phyloP scores from a whole-genome alignment of 2,797 vertebrate genomes.

The Neoniphon sammara region DNA sequence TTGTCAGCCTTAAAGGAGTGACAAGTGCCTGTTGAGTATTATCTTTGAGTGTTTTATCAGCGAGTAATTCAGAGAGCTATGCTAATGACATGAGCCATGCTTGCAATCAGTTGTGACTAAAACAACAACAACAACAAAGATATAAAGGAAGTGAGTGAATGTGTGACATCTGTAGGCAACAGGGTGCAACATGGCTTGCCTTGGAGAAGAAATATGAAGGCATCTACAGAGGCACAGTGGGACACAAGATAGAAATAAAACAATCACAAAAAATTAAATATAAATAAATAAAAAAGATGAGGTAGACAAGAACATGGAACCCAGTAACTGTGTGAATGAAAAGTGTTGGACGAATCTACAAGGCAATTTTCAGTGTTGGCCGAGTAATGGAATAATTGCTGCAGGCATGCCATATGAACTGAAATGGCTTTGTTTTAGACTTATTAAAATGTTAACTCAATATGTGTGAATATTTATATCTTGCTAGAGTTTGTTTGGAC shows the following conservation, averaged over 20 bases:
- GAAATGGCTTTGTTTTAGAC: too few relatives aligned
- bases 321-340: too few relatives aligned
- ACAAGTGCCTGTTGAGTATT: slow-evolving; percentile 29
- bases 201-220: slow-evolving; percentile 60
- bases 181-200: slow-evolving; percentile 1
- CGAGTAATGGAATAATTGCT: too few relatives aligned
- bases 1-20: slow-evolving; percentile 37
- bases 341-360: too few relatives aligned
- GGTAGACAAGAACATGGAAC: too few relatives aligned
- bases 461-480: too few relatives aligned
- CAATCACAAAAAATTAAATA: not conserved
- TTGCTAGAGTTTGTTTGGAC: too few relatives aligned
- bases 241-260: slow-evolving; percentile 18
- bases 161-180: slow-evolving; percentile 12
- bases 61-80: slow-evolving; percentile 42
- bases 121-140: slow-evolving; percentile 60
- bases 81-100: slow-evolving; percentile 38
- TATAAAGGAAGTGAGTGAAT: slow-evolving; percentile 51
- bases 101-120: slow-evolving; percentile 50
- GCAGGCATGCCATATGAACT: too few relatives aligned
- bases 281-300: too few relatives aligned
- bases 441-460: too few relatives aligned
- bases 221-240: slow-evolving; percentile 50
- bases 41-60: slow-evolving; percentile 32
- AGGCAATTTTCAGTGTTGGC: too few relatives aligned